Percentiles rank a stretch among this genome's conserved stretches.
Conservation (phyloP, 2,888 invertebrate genomes). For the Smittia sp. region DNA sequence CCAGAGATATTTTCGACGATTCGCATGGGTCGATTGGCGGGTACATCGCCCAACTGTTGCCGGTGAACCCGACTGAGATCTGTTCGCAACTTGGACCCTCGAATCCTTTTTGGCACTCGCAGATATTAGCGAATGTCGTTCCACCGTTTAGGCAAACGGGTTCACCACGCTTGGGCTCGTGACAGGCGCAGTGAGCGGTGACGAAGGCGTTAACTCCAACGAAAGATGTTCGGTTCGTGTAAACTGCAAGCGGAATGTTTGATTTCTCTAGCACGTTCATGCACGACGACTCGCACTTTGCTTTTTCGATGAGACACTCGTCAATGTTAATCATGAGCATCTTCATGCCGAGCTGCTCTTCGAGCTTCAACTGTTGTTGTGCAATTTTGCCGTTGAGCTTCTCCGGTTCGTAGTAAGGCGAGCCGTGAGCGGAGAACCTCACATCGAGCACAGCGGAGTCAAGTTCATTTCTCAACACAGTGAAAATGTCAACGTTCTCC, state of each 20-base stretch:
- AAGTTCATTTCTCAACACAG: conserved; percentile 70
- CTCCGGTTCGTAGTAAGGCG: conserved; percentile 87
- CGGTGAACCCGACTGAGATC: conserved; percentile 80
- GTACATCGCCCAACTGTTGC: conserved; percentile 93
- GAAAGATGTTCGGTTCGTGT: conserved; percentile 90
- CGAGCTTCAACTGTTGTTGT: conserved; percentile 67
- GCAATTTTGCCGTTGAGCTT: conserved; percentile 83
- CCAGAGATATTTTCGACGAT: conserved; percentile 75
- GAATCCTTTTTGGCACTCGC: conserved; percentile 76
- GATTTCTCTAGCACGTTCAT: conserved; percentile 72
- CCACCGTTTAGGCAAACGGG: conserved; percentile 76
- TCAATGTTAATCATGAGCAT: conserved; percentile 89
- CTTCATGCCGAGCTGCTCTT: conserved; percentile 67
- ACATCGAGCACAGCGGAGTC: conserved; percentile 70
- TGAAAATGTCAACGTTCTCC: conserved; percentile 90
- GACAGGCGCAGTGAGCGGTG: conserved; percentile 73
- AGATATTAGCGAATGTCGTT: conserved; percentile 62
- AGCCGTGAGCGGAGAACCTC: conserved; percentile 88
- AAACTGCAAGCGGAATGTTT: conserved; percentile 75
- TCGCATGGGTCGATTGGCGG: conserved; percentile 82
- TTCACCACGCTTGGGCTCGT: conserved; percentile 48
- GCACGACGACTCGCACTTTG: conserved; percentile 73
- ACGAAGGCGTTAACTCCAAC: conserved; percentile 87
- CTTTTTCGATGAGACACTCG: conserved; percentile 77
- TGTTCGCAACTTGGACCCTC: conserved; percentile 90